These are phyloP conservation scores for Drosophila kurseongensis DNA, from an alignment of 1,140 invertebrate genomes.

Conservation along the genomic window DNA sequence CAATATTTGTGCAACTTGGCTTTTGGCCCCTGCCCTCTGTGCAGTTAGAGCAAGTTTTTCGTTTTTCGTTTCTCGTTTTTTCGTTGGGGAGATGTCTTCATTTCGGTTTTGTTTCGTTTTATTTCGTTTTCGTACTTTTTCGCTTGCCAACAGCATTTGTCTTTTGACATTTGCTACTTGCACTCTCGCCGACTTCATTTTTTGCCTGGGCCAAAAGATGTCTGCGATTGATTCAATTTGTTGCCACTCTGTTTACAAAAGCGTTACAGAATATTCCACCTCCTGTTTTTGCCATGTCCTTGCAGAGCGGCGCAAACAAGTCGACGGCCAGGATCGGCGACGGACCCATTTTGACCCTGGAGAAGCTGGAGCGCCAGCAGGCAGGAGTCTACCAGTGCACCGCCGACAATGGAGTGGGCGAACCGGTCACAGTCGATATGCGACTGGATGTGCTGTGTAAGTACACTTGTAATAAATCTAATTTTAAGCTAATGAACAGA, in stretches of 20 bases:
- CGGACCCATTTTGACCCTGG: constrained; percentile 88
- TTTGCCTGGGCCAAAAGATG: constrained; percentile 27
- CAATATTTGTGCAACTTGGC: constrained; percentile 66
- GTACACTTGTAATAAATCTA: constrained; percentile 52
- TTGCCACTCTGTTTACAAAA: constrained; percentile 41
- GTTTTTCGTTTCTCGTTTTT: background rate
- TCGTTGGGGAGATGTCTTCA: constrained; percentile 32
- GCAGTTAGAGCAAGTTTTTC: constrained; percentile 32
- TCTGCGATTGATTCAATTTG: constrained; percentile 59
- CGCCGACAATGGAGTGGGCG: constrained; percentile 89
- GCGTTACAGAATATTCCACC: constrained; percentile 11
- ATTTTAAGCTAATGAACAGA: too few relatives aligned
- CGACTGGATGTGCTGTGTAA: constrained; percentile 88
- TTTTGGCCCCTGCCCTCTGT: constrained; percentile 32
- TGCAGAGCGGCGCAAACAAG: constrained; percentile 80
- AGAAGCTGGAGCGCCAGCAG: constrained; percentile 87
- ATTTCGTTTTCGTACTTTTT: constrained; percentile 28
- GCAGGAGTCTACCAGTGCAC: constrained; percentile 89
- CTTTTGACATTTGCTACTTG: constrained; percentile 65
- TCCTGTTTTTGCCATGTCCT: constrained; percentile 4
- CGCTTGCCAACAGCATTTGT: constrained; percentile 61
- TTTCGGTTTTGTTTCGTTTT: constrained; percentile 21
- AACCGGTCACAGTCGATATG: constrained; percentile 87
- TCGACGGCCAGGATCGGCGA: constrained; percentile 85
- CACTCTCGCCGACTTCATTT: constrained; percentile 49